phyloP scores from a whole-genome alignment of 2,797 vertebrate genomes.

The Pogonophryne albipinna region DNA sequence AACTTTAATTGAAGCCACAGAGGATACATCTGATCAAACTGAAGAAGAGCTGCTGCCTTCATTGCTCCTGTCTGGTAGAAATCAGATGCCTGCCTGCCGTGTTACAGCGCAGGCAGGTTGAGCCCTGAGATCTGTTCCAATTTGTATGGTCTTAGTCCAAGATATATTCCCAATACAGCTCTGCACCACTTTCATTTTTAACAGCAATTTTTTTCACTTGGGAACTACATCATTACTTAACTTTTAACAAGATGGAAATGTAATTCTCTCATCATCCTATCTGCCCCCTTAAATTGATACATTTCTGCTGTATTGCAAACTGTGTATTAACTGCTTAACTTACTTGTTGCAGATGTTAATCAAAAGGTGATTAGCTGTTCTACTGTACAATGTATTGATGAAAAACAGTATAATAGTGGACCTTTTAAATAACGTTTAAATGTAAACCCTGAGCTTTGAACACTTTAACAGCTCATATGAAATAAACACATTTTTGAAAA shows the following conservation, averaged over 20 bases:
- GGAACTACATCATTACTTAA: slow-evolving; percentile 1
- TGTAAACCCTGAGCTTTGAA: too few relatives aligned
- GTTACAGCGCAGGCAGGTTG: not conserved
- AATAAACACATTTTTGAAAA: too few relatives aligned
- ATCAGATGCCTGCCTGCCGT: slow-evolving; percentile 13
- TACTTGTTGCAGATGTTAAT: too few relatives aligned
- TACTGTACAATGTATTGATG: too few relatives aligned
- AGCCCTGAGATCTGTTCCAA: not conserved
- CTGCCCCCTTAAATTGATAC: not conserved
- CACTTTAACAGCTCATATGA: too few relatives aligned
- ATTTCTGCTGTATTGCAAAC: not conserved
- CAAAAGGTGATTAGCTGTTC: too few relatives aligned
- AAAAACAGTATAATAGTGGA: too few relatives aligned
- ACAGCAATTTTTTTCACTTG: slow-evolving; percentile 1
- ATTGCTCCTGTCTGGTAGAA: slow-evolving; percentile 8
- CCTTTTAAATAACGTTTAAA: too few relatives aligned
- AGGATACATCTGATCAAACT: slow-evolving; percentile 23
- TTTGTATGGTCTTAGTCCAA: slow-evolving; percentile 8
- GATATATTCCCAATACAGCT: not conserved
- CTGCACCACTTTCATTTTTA: not conserved
- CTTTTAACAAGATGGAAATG: not conserved
- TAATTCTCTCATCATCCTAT: not conserved
- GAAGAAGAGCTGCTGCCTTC: slow-evolving; percentile 19
- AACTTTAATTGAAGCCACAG: slow-evolving; percentile 23
- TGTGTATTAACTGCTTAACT: too few relatives aligned